Conservation (phyloP, 2,888 invertebrate species). For the Hirtodrosophila duncani region DNA sequence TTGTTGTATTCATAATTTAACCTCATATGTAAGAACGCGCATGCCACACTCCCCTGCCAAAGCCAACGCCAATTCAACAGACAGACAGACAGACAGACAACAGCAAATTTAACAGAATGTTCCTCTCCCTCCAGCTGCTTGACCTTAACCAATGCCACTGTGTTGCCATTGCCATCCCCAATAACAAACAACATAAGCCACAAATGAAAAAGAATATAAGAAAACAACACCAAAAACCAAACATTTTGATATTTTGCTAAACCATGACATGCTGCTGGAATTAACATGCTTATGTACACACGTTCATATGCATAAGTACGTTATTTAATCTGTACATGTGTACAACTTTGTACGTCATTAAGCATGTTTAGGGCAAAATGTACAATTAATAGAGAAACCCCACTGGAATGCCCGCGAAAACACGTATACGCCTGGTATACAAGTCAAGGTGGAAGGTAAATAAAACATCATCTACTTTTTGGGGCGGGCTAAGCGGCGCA, state of each 20-base stretch:
- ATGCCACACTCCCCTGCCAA: too few relatives aligned
- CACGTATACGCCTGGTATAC: too few relatives aligned
- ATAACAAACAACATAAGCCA: conserved; percentile 6
- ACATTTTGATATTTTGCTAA: too few relatives aligned
- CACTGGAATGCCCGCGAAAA: conserved; percentile 11
- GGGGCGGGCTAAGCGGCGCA: conserved; percentile 1
- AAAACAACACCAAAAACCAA: background rate
- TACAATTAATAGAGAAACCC: conserved; percentile 10
- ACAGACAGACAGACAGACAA: background rate
- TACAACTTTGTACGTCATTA: conserved; percentile 29
- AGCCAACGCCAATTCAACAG: too few relatives aligned
- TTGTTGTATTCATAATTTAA: conserved; percentile 26
- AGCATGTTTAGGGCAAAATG: conserved; percentile 28
- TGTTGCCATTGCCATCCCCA: conserved; percentile 25
- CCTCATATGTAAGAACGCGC: conserved; percentile 23
- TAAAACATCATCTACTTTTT: conserved; percentile 28
- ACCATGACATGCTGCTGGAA: too few relatives aligned
- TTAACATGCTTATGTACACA: background rate
- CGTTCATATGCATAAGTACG: background rate
- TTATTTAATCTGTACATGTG: too few relatives aligned
- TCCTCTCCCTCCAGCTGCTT: conserved; percentile 23
- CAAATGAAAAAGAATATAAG: conserved; percentile 11
- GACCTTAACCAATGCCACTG: conserved; percentile 54
- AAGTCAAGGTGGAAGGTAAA: conserved; percentile 3
- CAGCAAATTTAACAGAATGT: too few relatives aligned